Evolutionary conservation across 2,888 invertebrate species (phyloP).

Genomic region (Eilema caniola): DNA sequence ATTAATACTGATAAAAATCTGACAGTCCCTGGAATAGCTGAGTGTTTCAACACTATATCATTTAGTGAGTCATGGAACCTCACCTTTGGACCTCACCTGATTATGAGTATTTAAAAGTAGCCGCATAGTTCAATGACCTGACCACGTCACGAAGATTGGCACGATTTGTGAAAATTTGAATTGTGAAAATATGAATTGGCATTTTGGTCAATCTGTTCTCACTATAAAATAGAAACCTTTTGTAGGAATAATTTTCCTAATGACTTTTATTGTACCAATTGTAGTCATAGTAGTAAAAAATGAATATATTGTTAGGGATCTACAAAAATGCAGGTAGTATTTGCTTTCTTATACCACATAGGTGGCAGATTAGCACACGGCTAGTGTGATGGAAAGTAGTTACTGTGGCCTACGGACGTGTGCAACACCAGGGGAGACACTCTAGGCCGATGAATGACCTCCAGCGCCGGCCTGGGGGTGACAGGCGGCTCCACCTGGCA

Average conservation of each 20-base stretch:
- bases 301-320: too few relatives aligned
- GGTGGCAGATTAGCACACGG: too few relatives aligned
- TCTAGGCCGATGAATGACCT: too few relatives aligned
- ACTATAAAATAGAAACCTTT: background rate
- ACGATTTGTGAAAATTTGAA: background rate
- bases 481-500: too few relatives aligned
- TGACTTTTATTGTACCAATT: too few relatives aligned
- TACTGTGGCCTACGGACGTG: too few relatives aligned
- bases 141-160: background rate
- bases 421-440: too few relatives aligned
- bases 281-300: too few relatives aligned
- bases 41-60: background rate
- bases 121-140: background rate
- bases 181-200: background rate
- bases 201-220: background rate
- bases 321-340: too few relatives aligned
- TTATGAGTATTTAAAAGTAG: background rate
- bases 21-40: background rate
- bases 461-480: too few relatives aligned
- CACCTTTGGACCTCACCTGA: background rate
- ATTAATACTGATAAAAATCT: background rate
- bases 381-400: too few relatives aligned
- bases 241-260: background rate
- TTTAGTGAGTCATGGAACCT: background rate
- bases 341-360: too few relatives aligned